Base-by-base conservation (phyloP, 2,797 vertebrate species). In the Sebastes jordani region DNA sequence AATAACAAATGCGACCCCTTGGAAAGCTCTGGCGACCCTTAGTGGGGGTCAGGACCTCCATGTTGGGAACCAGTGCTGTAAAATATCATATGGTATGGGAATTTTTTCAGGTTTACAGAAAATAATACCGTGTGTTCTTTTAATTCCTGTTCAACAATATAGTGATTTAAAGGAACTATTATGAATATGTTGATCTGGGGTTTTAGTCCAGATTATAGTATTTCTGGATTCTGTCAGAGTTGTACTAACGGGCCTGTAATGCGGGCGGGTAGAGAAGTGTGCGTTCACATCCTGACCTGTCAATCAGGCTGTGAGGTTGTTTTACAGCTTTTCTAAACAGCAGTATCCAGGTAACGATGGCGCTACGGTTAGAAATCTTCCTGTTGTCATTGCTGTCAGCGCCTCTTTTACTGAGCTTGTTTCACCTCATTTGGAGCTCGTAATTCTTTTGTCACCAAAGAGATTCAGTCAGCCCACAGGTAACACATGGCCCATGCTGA, bases 401-500 rank as follows among this genome's bases (percentile, higher is more conserved):
- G 38, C 20, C 64, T 76, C 55, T 46, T 59, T 54, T 0, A 60
- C 29, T 96, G 46, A 72, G 88, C 60, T 85, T 27, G 29, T 70
- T 84, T 0, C 88, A 30, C 83, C 90, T 61, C 59, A 58, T 62
- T 78, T 66, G 49, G 38, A 34, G 18, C 65, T 27, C 6, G 5
- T 20, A 16, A 13, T 29, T 22, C 55, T 71, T 69, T 55, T 32
- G 54, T 78, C 63, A 8, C 6, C 11, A 2, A 2, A 20, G 54
- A 42, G 55, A 63, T 38, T 88, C 83, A n/a, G 89, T 91, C 59
- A 96, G 86, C 59, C 94, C 93, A 7, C 86, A 83, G 7, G 95
- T 94, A 3, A 95, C 96, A 2, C 52, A n/a, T 87, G 89, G 32
- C 95, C 94, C 95, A 96, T 94, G 82, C 97, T 96, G 80, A 95